Percentiles rank a stretch among this genome's conserved stretches.
phyloP scores from a whole-genome alignment of 1,140 invertebrate genomes.

The Magallana ariakensis region DNA sequence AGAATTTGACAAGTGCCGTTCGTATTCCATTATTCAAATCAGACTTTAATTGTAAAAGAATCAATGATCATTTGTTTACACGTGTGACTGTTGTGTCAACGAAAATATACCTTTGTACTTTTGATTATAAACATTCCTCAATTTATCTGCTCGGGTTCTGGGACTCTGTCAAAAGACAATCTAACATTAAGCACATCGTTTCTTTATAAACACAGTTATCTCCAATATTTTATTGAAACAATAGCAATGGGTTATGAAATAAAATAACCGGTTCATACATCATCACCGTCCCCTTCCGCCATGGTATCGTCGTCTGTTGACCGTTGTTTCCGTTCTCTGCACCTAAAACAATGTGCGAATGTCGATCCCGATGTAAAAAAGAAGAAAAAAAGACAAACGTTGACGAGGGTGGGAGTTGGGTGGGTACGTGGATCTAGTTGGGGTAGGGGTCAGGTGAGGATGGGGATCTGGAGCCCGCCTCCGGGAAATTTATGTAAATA shows the following conservation, averaged over 20 bases:
- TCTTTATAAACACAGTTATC: neutral
- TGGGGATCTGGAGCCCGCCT: too few relatives aligned
- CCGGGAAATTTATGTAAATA: too few relatives aligned
- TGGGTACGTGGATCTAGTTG: too few relatives aligned
- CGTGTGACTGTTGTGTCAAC: neutral
- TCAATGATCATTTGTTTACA: too few relatives aligned
- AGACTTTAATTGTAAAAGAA: too few relatives aligned
- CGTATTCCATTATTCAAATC: too few relatives aligned
- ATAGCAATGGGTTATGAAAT: neutral
- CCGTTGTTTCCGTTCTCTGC: constrained; percentile 35
- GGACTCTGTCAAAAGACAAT: constrained; percentile 27
- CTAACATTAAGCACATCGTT: too few relatives aligned
- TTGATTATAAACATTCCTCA: constrained; percentile 27
- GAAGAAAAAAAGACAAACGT: neutral
- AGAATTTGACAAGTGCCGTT: too few relatives aligned
- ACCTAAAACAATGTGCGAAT: neutral
- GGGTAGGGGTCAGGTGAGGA: too few relatives aligned
- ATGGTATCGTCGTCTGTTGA: constrained; percentile 44
- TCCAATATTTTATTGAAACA: neutral
- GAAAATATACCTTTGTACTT: constrained; percentile 38
- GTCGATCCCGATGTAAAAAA: constrained; percentile 5
- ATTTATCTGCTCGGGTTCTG: constrained; percentile 26
- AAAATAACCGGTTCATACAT: neutral
- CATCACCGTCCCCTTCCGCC: constrained; percentile 50
- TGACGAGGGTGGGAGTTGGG: too few relatives aligned